phyloP scores from a whole-genome alignment of 2,797 vertebrate species.

The Danio aesculapii region DNA sequence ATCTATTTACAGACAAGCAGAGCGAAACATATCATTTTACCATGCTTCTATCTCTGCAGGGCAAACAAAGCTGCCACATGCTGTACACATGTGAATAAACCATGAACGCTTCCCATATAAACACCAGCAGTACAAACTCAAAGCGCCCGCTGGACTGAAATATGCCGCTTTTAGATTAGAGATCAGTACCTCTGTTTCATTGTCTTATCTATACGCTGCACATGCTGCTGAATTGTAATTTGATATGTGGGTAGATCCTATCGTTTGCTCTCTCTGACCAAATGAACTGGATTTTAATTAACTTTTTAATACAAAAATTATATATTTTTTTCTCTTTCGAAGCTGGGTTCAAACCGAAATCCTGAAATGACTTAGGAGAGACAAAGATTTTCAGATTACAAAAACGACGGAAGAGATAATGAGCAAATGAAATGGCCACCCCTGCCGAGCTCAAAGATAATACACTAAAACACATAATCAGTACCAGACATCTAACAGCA shows the following conservation, averaged over 20 bases:
- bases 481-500: constrained; percentile 6
- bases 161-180: constrained; percentile 48
- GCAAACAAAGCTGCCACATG: constrained; percentile 33
- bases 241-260: constrained; percentile 53
- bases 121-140: constrained; percentile 17
- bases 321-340: constrained; percentile 27
- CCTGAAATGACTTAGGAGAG: constrained; percentile 26
- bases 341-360: constrained; percentile 28
- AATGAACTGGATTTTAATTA: constrained; percentile 42
- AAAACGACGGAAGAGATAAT: constrained; percentile 42
- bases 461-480: constrained; percentile 16
- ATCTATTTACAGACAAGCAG: constrained; percentile 56
- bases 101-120: constrained; percentile 27
- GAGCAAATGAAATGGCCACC: constrained; percentile 34
- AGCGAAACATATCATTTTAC: constrained; percentile 38
- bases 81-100: constrained; percentile 26
- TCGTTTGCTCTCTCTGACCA: constrained; percentile 35
- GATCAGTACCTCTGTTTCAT: constrained; percentile 44
- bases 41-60: constrained; percentile 11
- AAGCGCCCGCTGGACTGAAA: constrained; percentile 38
- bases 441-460: neutral
- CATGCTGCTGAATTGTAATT: constrained; percentile 50
- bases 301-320: constrained; percentile 33
- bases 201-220: constrained; percentile 42
- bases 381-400: constrained; percentile 27